Base-by-base conservation (phyloP, 2,888 invertebrate genomes). In the Apodemia hepburni region DNA sequence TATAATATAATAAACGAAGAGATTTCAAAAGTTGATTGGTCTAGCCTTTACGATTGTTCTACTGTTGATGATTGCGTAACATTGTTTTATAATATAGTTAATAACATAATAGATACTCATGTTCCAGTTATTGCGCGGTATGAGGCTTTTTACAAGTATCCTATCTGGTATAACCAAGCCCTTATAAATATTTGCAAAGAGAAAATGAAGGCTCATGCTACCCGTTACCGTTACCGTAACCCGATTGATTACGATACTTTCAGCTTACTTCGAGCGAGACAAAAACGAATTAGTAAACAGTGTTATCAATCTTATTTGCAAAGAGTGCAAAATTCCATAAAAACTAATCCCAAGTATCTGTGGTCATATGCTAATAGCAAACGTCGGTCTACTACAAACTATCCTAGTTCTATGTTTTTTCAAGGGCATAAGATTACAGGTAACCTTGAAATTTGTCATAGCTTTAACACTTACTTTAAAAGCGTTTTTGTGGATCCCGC, bases 281-380 rank as follows among this genome's bases (percentile, higher is more conserved):
- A 42, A 4, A 42, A 42, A 15, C 12, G 6, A 42, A 42, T 42
- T 42, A 42, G 49, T 49, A 47, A 33, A 33, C 18, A 38, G 22
- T 61, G 61, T 18, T 58, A 49, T 62, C 29, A 62, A 18, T 29
- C 33, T 3, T 62, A 22, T 49, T 27, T 62, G 42, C n/a, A 22
- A 12, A n/a, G 45, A 29, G 45, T 47, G 12, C 58, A 62, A 33
- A 12, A 29, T 17, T 35, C n/a, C 17, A 62, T 62, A 58, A 54
- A 58, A 29, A 15, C 8, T 47, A 58, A 57, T 29, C 35, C 42
- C 6, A 58, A 62, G 22, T 29, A 57, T 9, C 45, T 62, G 8
- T 62, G 62, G 27, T 67, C 61, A 3, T 63, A 42, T 27, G 64
- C 60, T 38, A 62, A 58, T 7, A 15, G 58, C 58, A 58, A 58